These are phyloP conservation scores for Podilymbus podiceps DNA, from an alignment of 2,113 vertebrate species.

Conservation along the genomic window DNA sequence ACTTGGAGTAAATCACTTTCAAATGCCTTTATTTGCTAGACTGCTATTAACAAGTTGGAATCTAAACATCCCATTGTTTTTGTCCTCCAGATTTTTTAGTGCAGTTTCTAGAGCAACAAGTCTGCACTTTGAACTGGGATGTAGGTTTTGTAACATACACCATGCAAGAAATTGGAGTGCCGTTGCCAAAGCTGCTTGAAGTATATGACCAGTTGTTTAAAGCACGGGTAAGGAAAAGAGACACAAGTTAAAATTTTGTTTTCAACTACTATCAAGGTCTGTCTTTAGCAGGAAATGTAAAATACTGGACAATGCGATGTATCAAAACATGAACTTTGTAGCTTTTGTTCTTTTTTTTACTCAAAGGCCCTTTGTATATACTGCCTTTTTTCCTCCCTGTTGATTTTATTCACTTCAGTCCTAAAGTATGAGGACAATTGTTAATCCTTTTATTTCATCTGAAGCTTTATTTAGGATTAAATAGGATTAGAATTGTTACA, in stretches of 20 bases:
- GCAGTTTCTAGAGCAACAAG: slow-evolving; percentile 92
- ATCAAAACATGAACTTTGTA: background rate
- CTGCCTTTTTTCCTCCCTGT: accelerated
- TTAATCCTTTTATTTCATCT: background rate
- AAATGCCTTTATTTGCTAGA: background rate
- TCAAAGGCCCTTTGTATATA: background rate
- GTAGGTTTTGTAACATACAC: slow-evolving; percentile 91
- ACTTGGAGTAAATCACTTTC: background rate
- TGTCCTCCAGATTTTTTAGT: slow-evolving; percentile 87
- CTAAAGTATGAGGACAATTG: background rate
- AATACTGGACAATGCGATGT: background rate
- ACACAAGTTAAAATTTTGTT: background rate
- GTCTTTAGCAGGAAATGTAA: background rate
- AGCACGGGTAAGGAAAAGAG: slow-evolving; percentile 81
- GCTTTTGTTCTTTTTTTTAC: background rate
- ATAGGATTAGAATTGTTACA: background rate
- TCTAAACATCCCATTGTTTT: background rate
- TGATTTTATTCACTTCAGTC: background rate
- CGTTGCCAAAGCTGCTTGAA: slow-evolving; percentile 87
- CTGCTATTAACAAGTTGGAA: background rate
- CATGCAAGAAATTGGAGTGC: slow-evolving; percentile 93
- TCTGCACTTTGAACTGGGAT: slow-evolving; percentile 91
- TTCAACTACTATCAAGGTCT: background rate
- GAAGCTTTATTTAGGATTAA: background rate
- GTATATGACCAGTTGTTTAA: slow-evolving; percentile 97